Percentiles rank a stretch among this genome's conserved stretches.
These are phyloP conservation scores for Brachyhypopomus occidentalis DNA, from an alignment of 2,113 vertebrate species.

Conservation along the genomic window DNA sequence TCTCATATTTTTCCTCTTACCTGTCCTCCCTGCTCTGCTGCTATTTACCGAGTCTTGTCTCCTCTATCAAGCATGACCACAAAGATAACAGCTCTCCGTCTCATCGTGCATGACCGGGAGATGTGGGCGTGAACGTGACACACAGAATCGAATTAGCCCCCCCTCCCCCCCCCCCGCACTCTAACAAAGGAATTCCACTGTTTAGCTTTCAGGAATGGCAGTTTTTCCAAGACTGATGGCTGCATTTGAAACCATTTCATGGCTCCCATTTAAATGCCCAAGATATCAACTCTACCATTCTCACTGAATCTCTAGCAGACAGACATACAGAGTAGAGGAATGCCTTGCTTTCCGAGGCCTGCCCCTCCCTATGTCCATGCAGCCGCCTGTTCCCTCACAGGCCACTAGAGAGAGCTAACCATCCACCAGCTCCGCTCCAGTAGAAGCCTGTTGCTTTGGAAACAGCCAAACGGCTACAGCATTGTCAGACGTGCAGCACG, in stretches of 20 bases:
- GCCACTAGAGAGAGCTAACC: conserved; percentile 60
- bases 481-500: conserved; percentile 1
- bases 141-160: not conserved
- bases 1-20: not conserved
- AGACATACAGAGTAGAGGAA: not conserved
- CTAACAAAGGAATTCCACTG: not conserved
- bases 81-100: not conserved
- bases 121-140: not conserved
- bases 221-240: not conserved
- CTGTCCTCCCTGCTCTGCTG: not conserved
- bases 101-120: not conserved
- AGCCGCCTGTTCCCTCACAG: conserved; percentile 11
- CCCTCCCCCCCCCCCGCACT: too few species aligned
- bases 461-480: not conserved
- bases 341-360: not conserved
- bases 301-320: conserved; percentile 13
- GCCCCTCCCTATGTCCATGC: conserved; percentile 10
- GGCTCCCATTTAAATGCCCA: not conserved
- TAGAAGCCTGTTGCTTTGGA: conserved; percentile 44
- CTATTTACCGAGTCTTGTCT: not conserved
- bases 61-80: not conserved
- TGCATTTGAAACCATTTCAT: not conserved
- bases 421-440: conserved; percentile 17
- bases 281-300: conserved; percentile 11
- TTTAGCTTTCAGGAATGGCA: not conserved